A percentile compares a stretch with the other conserved stretches of the same genome.
These are phyloP conservation scores for Otis tarda DNA, from an alignment of 2,113 vertebrate genomes.

Conservation along the genomic window DNA sequence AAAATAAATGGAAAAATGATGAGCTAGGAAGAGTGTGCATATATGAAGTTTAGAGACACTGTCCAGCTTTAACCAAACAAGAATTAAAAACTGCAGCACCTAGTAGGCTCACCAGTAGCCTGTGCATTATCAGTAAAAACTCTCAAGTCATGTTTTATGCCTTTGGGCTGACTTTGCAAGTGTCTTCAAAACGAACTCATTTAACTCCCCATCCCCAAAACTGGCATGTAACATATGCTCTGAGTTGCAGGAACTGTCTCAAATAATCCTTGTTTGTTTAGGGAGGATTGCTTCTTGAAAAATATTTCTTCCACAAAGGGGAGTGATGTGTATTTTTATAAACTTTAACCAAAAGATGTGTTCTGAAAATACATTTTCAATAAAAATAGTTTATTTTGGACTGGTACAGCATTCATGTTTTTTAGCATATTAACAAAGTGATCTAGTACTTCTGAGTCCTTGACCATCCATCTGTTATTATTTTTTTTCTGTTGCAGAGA, in stretches of 20 bases:
- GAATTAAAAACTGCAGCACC: neutral
- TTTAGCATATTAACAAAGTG: constrained; percentile 11
- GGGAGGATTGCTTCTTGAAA: constrained; percentile 30
- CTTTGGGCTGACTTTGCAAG: neutral
- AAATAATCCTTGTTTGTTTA: constrained; percentile 40
- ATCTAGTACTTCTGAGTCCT: constrained; percentile 25
- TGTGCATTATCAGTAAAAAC: neutral
- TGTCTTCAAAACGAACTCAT: neutral
- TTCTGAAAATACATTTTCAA: constrained; percentile 49
- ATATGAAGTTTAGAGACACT: neutral
- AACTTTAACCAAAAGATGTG: constrained; percentile 23
- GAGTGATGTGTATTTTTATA: constrained; percentile 34
- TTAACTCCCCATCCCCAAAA: neutral
- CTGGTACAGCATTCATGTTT: neutral
- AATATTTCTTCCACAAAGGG: constrained; percentile 24
- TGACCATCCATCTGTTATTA: neutral
- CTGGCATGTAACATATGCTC: neutral
- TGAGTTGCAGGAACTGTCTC: neutral
- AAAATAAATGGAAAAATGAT: neutral
- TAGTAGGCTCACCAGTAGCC: neutral
- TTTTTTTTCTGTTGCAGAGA: neutral
- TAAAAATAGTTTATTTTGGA: constrained; percentile 59
- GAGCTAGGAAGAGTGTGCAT: neutral
- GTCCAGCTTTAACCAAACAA: neutral
- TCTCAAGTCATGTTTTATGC: neutral